Evolutionary conservation across 2,797 vertebrate genomes (phyloP), one percentile per base, ranked within the genome.

Genomic region (Meda fulgida): DNA sequence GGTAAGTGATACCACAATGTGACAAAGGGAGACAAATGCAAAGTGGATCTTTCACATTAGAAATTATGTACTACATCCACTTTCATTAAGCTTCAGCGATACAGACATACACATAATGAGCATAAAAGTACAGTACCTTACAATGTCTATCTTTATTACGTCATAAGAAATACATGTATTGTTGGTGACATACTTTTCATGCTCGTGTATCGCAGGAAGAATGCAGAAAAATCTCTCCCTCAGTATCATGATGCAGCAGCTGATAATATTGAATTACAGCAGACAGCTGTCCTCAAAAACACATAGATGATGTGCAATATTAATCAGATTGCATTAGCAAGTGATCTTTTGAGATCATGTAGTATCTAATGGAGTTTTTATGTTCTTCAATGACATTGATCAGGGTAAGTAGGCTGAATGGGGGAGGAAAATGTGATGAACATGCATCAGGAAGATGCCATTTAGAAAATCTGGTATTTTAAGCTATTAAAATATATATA

Each of bases 271-370:
- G 60, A 84, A 84, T 82, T 87, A 79, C 66, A 75, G 63, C 29
- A 14, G 21, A 80, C 79, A 82, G 38, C 36, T 51, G 43, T 48
- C 36, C 43, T 81, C 11, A 48, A 78, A 88, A 81, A 88, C 69
- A 73, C 63, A 80, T 55, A 86, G 34, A 81, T 72, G 48, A 67
- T 75, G 80, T 86, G 58, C 46, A 84, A 85, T 85, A 85, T 89
- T 90, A 90, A 89, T 87, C 70, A 75, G 76, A 53, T 13, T 83
- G 58, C 76, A 87, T 86, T 88, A 90, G 76, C 82, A 75, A 76
- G 79, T 70, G 83, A 82, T 79, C 80, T 69, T 29, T 7, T 40
- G 51, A 38, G 65, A 13, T 31, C 53, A 21, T 77, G 65, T 21
- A 51, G 82, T 58, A 83, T 82, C 46, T 69, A 86, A 88, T 88